Base-by-base conservation (phyloP, 2,888 invertebrate genomes). In the Scaeva pyrastri region DNA sequence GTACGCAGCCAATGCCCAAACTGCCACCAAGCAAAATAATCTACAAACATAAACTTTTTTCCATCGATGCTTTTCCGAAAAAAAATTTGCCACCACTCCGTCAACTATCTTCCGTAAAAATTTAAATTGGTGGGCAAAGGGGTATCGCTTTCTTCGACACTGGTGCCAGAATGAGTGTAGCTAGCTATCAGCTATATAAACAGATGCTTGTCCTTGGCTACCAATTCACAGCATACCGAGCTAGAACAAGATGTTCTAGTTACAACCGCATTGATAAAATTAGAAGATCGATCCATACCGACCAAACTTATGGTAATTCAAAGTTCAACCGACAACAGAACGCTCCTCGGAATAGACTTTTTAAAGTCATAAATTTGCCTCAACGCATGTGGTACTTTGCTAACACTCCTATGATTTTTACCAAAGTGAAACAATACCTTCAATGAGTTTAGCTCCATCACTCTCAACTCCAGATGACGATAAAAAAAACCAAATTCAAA, bases 291-390 rank as follows among this genome's bases (percentile, higher is more conserved):
- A 2, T 31, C 50, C 6, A 88, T 88, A 36, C 62, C 83, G 72
- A 74, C 83, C 11, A 52, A 88, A 66, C 88, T 90, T 23, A 48
- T 88, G 21, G 88, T 89, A 2, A 77, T 89, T 8, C 88, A 89
- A 3, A 88, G 88, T n/a, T 56, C 83, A 7, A 48, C 19, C 4
- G 19, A 48, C 19, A 48, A 48, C 45, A 2, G 45, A 48, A 48
- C 45, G 45, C 45, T 48, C 45, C 45, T 48, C 8, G 45, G 19
- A 19, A 48, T 43, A 0, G 88, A 88, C 4, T 89, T 89, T 45
- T 66, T 89, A 89, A 90, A 31, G 56, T 89, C 6, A 77, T 90
- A 12, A 88, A 89, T 70, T 43, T 89, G n/a, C 88, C 89, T 0
- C 88, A 90, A 52, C 23, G 50, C 45, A 58, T 45, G 31, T 45